phyloP scores from a whole-genome alignment of 2,113 vertebrate genomes.

The Rhineura floridana region DNA sequence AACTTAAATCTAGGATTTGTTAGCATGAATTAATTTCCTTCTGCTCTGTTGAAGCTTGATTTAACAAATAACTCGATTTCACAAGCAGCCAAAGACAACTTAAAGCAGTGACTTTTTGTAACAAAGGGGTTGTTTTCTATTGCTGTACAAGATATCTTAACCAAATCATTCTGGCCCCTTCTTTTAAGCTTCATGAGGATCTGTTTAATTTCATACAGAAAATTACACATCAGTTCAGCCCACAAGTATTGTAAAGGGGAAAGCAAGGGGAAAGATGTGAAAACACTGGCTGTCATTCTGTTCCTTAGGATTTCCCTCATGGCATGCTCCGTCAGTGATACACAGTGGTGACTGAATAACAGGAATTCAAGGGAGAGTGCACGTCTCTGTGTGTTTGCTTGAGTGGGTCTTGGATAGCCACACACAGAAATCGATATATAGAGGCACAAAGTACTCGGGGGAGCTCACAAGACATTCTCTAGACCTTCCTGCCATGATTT shows the following conservation, averaged over 20 bases:
- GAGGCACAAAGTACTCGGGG: background rate
- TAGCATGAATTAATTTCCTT: background rate
- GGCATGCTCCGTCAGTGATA: background rate
- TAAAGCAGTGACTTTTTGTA: background rate
- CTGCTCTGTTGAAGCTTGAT: background rate
- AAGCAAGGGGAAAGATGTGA: fast-evolving
- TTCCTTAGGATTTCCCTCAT: background rate
- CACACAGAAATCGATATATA: background rate
- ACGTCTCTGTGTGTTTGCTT: slow-evolving; percentile 11
- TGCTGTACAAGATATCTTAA: background rate
- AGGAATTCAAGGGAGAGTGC: background rate
- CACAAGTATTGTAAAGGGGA: background rate
- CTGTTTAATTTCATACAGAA: background rate
- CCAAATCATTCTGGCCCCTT: background rate
- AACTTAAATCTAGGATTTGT: background rate
- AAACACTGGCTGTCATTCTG: background rate
- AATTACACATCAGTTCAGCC: background rate
- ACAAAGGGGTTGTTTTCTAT: background rate
- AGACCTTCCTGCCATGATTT: background rate
- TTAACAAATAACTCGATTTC: background rate
- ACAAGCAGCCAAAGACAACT: no score
- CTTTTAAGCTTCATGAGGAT: background rate
- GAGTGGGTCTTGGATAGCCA: background rate
- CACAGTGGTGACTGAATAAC: background rate
- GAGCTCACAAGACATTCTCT: background rate